Percentiles rank a stretch among this genome's conserved stretches.
Evolutionary conservation across 64 coral and sea anemone genomes (phyloP).

Genomic region (Actinia equina): DNA sequence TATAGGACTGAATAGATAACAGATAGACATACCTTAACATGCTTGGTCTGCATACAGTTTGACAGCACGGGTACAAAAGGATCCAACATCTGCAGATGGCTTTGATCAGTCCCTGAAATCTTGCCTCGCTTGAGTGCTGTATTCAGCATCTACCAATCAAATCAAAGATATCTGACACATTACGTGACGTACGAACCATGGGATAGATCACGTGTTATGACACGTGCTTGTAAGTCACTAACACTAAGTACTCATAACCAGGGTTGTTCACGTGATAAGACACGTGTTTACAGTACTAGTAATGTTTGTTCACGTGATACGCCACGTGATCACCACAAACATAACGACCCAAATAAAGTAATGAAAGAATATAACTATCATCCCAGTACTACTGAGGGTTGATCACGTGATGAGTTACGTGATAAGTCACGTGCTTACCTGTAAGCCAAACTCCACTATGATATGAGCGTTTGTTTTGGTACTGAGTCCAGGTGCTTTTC

Average conservation of each 20-base stretch:
- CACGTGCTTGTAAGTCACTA: too few relatives aligned
- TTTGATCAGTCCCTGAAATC: conserved; percentile 38
- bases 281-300: too few relatives aligned
- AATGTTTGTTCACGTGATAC: neutral
- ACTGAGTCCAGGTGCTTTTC: conserved; percentile 59
- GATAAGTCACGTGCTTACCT: conserved; percentile 39
- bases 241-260: too few relatives aligned
- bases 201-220: too few relatives aligned
- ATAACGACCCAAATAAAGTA: too few relatives aligned
- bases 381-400: neutral
- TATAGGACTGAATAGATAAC: too few relatives aligned
- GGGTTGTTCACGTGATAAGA: too few relatives aligned
- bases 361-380: too few relatives aligned
- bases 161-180: neutral
- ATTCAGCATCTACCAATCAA: conserved; percentile 59
- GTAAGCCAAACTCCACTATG: conserved; percentile 83
- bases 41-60: conserved; percentile 63
- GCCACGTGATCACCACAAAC: conserved; percentile 21
- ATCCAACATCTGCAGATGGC: conserved; percentile 80
- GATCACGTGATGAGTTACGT: too few relatives aligned
- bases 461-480: conserved; percentile 80
- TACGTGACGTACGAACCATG: too few relatives aligned
- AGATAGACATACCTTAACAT: conserved; percentile 63
- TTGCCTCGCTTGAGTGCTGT: conserved; percentile 75
- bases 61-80: conserved; percentile 82